phyloP scores from a whole-genome alignment of 2,888 invertebrate genomes.

The Chymomyza procnemis region DNA sequence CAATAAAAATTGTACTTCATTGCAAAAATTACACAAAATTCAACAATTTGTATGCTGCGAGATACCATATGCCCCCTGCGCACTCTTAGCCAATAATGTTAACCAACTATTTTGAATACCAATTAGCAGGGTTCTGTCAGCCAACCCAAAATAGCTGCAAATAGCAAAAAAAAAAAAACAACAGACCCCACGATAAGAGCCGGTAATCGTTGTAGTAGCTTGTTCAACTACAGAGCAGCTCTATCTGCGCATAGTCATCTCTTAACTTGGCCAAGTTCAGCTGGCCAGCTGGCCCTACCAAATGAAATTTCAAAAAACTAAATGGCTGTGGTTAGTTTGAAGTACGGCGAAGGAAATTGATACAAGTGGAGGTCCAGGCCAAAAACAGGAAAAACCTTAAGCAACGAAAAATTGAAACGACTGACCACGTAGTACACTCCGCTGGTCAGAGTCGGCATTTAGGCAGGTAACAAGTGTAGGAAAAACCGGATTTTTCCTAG shows the following conservation, averaged over 20 bases:
- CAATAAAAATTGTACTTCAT: slow-evolving; percentile 46
- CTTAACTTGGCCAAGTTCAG: neutral
- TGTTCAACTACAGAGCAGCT: neutral
- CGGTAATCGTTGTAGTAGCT: neutral
- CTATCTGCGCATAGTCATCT: neutral
- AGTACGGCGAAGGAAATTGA: slow-evolving; percentile 34
- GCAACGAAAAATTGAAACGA: slow-evolving; percentile 56
- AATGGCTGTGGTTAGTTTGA: neutral
- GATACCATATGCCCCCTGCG: neutral
- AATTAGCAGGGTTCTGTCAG: slow-evolving; percentile 32
- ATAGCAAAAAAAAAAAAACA: neutral
- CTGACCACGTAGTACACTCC: neutral
- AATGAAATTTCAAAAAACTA: slow-evolving; percentile 3
- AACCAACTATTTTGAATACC: slow-evolving; percentile 44
- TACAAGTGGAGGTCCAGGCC: slow-evolving; percentile 24
- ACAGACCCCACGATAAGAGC: neutral
- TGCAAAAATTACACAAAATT: slow-evolving; percentile 49
- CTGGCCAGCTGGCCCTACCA: slow-evolving; percentile 1
- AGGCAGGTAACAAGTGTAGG: slow-evolving; percentile 53
- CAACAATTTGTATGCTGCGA: slow-evolving; percentile 33
- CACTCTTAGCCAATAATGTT: slow-evolving; percentile 33
- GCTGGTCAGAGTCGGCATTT: slow-evolving; percentile 22
- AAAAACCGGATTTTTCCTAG: slow-evolving; percentile 61
- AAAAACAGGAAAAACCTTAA: slow-evolving; percentile 55
- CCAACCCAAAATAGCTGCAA: neutral